A percentile compares a stretch with the other conserved stretches of the same genome.
phyloP scores from a whole-genome alignment of 2,797 vertebrate genomes.

The Hippocampus kuda region DNA sequence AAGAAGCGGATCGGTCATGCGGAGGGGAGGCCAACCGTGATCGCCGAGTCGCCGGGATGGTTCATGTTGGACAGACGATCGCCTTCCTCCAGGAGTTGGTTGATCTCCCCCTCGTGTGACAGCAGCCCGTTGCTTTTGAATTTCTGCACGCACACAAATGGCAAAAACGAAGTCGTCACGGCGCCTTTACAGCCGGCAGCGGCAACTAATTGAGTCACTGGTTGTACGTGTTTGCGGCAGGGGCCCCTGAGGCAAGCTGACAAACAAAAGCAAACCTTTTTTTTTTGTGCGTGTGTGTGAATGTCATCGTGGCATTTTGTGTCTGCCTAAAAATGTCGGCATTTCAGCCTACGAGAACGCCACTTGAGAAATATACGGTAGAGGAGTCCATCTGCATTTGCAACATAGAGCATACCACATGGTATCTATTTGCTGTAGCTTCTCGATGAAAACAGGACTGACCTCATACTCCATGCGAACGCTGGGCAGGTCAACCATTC shows the following conservation, averaged over 20 bases:
- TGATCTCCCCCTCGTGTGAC: slow-evolving; percentile 73
- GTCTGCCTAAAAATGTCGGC: too few species aligned
- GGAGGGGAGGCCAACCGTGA: slow-evolving; percentile 62
- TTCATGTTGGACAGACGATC: slow-evolving; percentile 64
- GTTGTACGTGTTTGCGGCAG: slow-evolving; percentile 14
- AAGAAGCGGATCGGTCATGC: too few species aligned
- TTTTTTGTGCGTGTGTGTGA: too few species aligned
- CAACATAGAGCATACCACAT: too few species aligned
- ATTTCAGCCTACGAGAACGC: too few species aligned
- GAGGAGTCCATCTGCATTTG: too few species aligned
- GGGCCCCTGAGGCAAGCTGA: background rate
- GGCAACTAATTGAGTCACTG: background rate
- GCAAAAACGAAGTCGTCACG: background rate
- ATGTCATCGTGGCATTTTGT: too few species aligned
- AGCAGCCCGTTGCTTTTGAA: slow-evolving; percentile 80
- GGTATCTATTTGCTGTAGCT: too few species aligned
- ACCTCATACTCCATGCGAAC: slow-evolving; percentile 82
- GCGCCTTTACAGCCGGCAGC: background rate
- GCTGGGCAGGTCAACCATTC: slow-evolving; percentile 64
- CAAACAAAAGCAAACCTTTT: slow-evolving; percentile 4
- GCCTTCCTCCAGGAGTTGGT: slow-evolving; percentile 70
- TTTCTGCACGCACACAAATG: slow-evolving; percentile 58
- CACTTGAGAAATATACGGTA: background rate
- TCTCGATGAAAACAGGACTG: background rate
- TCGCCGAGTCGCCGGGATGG: slow-evolving; percentile 72